Base-by-base conservation (phyloP, 2,797 vertebrate species). In the Catamblyrhynchus diadema region DNA sequence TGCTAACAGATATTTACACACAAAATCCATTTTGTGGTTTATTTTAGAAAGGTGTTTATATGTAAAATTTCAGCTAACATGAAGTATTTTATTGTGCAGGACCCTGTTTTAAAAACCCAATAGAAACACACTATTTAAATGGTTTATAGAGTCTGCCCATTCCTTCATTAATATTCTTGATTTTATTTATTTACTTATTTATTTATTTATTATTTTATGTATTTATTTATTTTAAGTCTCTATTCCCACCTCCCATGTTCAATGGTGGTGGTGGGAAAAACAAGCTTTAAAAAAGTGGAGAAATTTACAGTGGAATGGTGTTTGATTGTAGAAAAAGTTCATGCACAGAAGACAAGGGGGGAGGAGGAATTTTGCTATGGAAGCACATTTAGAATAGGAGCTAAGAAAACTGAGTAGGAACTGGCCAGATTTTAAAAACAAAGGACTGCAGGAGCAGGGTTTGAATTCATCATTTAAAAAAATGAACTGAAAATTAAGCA, bases 271-370 rank as follows among this genome's bases (percentile, higher is more conserved):
- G 6, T 9, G 24, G 6, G 2, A 2, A 6, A 19, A n/a, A 57
- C 25, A 51, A 41, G 5, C 15, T 19, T 19, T 30, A 11, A 27
- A 37, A n/a, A 64, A 0, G 8, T 0, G 2, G 13, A 67, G 6
- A 22, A 16, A 61, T 44, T 42, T 39, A 30, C 16, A 62, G 11
- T 66, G 48, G 30, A 41, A 35, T 1, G 1, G 7, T 85, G 33
- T 57, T 69, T n/a, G 11, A 62, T 10, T 67, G 86, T 21, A 71
- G 42, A 25, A n/a, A 35, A 62, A n/a, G 2, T 15, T 74, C 7
- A 44, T 30, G 30, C 50, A 30, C 71, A 47, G 50, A 72, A 48
- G 39, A 47, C 23, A 67, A 41, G 4, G 24, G 14, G 17, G 3
- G 19, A 32, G 42, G 50, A 87, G n/a, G 42, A 23, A 12, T 53